Base-by-base conservation (phyloP, 1,140 invertebrate species). In the Drosophila cardini region DNA sequence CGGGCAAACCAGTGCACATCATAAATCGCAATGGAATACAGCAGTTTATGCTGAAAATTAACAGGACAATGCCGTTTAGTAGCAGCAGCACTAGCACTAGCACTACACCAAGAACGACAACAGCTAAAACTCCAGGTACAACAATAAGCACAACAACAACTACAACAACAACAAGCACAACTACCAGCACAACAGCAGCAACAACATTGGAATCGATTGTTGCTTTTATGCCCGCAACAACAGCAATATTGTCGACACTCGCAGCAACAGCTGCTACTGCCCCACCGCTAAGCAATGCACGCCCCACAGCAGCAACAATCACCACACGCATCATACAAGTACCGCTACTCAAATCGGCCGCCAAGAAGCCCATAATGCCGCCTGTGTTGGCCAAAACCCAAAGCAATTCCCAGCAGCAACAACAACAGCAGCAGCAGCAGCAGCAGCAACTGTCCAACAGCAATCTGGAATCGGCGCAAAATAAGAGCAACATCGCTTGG, bases 291-390 rank as follows among this genome's bases (percentile, higher is more conserved):
- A 53, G 16, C 72, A 78, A 65, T 43, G 46, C 4, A 15, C 61
- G 53, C 21, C 34, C 32, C 18, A 36, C 60, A 18, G 55, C 58
- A 15, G 73, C 71, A 4, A 91, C 86, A 15, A 82, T 91, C 18
- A 91, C 78, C 34, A 90, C 87, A 21, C 90, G 90, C 30, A 91
- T 91, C 21, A 91, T 91, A 52, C 90, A 91, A 68, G 90, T 91
- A 30, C 90, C 90, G 8, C 26, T 91, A 16, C 72, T 91, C 3
- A 91, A 91, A 15, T 90, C 90, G 13, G 80, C 84, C 13, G 78
- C 86, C 55, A 92, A 92, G 71, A 91, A 92, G 16, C 91, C 91
- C 8, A 92, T 91, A 1, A 91, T 92, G 80, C 91, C 90, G 30
- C 91, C 91, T 1, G 86, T 92, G 8, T 53, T 92, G 64, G 91